Evolutionary conservation across 2,113 vertebrate species (phyloP).

Genomic region (Sitta europaea): DNA sequence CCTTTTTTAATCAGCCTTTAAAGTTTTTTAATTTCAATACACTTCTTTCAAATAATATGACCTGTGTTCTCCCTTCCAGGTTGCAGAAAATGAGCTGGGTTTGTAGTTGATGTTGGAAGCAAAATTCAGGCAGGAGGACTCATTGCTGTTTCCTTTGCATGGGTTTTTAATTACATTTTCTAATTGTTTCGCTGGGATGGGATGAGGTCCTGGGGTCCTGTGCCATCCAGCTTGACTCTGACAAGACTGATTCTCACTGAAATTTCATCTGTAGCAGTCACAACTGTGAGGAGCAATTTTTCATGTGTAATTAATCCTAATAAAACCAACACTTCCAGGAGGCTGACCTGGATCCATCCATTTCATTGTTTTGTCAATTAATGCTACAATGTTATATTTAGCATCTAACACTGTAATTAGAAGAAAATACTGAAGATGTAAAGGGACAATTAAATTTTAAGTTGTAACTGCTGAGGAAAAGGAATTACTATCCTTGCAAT

Average conservation of each 20-base stretch:
- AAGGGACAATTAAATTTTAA: background rate
- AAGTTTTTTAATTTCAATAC: background rate
- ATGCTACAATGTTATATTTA: background rate
- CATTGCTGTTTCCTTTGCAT: background rate
- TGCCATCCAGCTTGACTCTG: background rate
- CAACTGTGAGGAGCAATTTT: background rate
- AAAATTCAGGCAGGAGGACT: background rate
- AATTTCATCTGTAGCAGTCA: background rate
- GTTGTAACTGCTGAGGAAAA: background rate
- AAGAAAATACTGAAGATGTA: background rate
- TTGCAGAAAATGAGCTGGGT: background rate
- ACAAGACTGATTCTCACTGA: background rate
- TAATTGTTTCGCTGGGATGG: background rate
- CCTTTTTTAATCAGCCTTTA: background rate
- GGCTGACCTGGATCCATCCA: background rate
- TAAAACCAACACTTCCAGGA: background rate
- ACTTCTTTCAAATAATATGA: background rate
- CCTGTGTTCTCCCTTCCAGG: background rate
- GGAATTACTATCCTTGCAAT: background rate
- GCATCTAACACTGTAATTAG: background rate
- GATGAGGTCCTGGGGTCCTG: background rate
- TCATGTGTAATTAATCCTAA: background rate
- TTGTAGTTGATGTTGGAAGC: background rate
- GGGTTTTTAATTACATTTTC: background rate
- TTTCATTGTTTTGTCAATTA: slow-evolving; percentile 19